Evolutionary conservation across 2,888 invertebrate species (phyloP).

Genomic region (Lucinisca nassula): DNA sequence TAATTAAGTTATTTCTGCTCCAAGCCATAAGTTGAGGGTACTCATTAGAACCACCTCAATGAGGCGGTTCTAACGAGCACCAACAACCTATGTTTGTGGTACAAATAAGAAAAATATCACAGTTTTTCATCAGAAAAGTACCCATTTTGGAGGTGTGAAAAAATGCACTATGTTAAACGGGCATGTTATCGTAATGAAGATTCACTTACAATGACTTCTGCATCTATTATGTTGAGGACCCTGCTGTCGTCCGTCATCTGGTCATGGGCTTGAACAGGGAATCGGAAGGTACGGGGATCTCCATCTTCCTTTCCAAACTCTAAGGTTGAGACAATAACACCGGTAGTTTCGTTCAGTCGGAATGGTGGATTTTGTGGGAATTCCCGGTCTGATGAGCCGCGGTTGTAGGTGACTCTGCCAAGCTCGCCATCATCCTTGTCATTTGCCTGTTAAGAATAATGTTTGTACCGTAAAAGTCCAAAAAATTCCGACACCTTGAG

Average conservation of each 20-base stretch:
- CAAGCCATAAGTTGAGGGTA: no score
- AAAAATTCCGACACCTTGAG: no score
- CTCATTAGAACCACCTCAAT: no score
- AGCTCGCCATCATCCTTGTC: constrained; percentile 95
- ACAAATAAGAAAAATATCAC: no score
- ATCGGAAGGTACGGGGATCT: constrained; percentile 52
- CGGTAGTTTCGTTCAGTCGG: constrained; percentile 39
- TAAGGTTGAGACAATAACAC: constrained; percentile 42
- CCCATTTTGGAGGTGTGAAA: no score
- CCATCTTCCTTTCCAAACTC: constrained; percentile 41
- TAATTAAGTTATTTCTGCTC: no score
- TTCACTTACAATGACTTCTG: constrained; percentile 74
- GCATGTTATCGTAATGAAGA: no score
- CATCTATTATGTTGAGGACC: constrained; percentile 57
- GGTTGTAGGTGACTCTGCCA: constrained; percentile 92
- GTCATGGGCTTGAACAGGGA: constrained; percentile 73
- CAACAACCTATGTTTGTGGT: no score
- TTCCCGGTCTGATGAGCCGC: constrained; percentile 85
- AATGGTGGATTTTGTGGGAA: constrained; percentile 89
- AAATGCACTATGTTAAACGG: no score
- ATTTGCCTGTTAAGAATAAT: constrained; percentile 90
- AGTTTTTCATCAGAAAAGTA: no score
- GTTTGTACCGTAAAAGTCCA: no score
- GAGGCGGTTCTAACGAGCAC: no score
- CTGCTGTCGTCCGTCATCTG: constrained; percentile 52